These are phyloP conservation scores for Aphaenogaster floridana DNA, from an alignment of 1,140 invertebrate genomes.

Conservation along the genomic window DNA sequence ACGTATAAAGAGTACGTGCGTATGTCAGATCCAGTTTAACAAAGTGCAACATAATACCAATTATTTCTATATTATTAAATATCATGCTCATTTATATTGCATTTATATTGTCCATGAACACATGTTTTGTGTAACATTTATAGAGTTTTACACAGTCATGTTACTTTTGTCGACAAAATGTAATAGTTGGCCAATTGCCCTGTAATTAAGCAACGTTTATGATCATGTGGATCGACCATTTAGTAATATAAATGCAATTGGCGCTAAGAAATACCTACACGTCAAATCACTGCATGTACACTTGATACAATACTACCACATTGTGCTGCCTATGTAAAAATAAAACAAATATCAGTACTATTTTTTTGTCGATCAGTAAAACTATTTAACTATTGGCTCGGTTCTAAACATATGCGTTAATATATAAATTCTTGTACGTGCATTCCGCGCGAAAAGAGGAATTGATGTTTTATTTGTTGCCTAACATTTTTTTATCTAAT, in stretches of 20 bases:
- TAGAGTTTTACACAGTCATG: constrained; percentile 27
- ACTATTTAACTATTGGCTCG: background rate
- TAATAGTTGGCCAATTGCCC: constrained; percentile 40
- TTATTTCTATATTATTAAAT: constrained; percentile 65
- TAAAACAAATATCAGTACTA: background rate
- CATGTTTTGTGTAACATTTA: constrained; percentile 42
- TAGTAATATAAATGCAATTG: constrained; percentile 23
- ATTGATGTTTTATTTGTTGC: background rate
- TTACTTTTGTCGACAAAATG: constrained; percentile 44
- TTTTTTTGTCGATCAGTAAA: background rate
- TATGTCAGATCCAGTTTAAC: constrained; percentile 64
- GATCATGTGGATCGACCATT: background rate
- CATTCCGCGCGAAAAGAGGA: background rate
- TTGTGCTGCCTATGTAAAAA: background rate
- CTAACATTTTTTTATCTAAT: background rate
- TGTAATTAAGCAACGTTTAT: constrained; percentile 32
- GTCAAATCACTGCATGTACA: background rate
- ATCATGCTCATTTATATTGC: constrained; percentile 62
- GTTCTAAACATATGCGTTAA: background rate
- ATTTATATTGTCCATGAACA: constrained; percentile 54
- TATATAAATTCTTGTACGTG: background rate
- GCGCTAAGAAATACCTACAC: background rate
- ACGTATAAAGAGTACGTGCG: constrained; percentile 62
- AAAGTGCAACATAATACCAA: constrained; percentile 65
- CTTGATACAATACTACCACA: background rate